phyloP scores from a whole-genome alignment of 2,113 vertebrate genomes.

The Solenodon paradoxus region DNA sequence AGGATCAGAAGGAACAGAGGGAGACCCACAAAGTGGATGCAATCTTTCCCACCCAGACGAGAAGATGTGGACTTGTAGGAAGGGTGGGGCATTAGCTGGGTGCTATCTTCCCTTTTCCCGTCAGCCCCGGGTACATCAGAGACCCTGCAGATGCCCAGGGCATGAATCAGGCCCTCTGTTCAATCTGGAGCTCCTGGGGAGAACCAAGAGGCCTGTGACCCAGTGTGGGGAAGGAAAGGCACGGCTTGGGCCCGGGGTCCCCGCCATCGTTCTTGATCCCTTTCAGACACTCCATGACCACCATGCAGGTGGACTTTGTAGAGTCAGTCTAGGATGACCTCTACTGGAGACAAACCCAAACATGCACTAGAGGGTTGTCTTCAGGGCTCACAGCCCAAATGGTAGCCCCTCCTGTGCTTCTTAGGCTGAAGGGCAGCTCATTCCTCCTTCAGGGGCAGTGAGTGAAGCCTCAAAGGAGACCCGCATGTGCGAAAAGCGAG shows the following conservation, averaged over 20 bases:
- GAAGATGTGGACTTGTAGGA: not conserved
- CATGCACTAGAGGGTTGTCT: not conserved
- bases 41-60: accelerated
- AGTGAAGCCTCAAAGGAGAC: not conserved
- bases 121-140: too few relatives aligned
- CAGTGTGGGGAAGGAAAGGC: not conserved
- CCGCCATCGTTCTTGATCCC: accelerated
- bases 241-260: not conserved
- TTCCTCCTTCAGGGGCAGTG: not conserved
- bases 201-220: not conserved
- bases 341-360: accelerated
- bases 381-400: accelerated
- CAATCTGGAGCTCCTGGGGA: not conserved
- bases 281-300: not conserved
- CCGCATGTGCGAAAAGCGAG: not conserved
- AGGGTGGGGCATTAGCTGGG: accelerated
- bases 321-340: not conserved
- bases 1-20: not conserved
- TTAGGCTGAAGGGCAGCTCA: not conserved
- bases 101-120: not conserved
- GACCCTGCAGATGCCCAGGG: accelerated
- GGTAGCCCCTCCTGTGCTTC: not conserved
- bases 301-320: not conserved
- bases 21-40: not conserved
- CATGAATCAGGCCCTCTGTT: not conserved